Evolutionary conservation across 2,888 invertebrate genomes (phyloP), one percentile per base, ranked within the genome.

Genomic region (Ophion slaviceki): DNA sequence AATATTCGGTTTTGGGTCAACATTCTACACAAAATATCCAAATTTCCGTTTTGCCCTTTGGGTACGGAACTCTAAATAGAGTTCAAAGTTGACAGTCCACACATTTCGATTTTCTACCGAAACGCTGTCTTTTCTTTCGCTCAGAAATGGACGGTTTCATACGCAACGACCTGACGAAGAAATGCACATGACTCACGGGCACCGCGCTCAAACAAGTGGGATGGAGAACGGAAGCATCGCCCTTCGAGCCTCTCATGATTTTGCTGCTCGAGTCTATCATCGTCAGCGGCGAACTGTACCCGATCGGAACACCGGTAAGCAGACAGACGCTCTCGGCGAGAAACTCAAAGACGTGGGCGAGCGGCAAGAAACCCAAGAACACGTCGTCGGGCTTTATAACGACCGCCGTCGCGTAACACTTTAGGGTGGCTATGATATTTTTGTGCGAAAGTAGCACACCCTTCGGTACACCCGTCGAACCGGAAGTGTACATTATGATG

Each of bases 401-500:
- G 80, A 97, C 96, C 72, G 96, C 96, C 94, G 98, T 97, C 47
- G 97, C 96, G 94, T 97, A 98, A 7, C 97, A 96, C 93, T 96
- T 96, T 92, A 98, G 95, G 36, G 98, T 97, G 59, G 96, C 95
- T 89, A 98, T 95, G 92, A 98, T 96, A 94, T 98, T 98, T 91
- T 96, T 96, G 94, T 98, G 98, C 3, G 97, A 96, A 53, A 98
- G 95, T 28, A 97, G 93, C 17, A 98, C 97, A 91, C 99, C 99
- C 94, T 99, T 99, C 0, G 99, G 99, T 84, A 97, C 96, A 77
- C 99, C 99, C 4, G 99, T 99, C 0, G 99, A 99, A 7, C 99
- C 99, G 89, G 98, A 99, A 2, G 99, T 99, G 95, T 99, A 99
- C 99, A 99, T 99, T 64, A 99, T 97, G 91, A 99, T 98, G 72